Evolutionary conservation across 1,140 invertebrate genomes (phyloP).

Genomic region (Hylyphantes graminicola): DNA sequence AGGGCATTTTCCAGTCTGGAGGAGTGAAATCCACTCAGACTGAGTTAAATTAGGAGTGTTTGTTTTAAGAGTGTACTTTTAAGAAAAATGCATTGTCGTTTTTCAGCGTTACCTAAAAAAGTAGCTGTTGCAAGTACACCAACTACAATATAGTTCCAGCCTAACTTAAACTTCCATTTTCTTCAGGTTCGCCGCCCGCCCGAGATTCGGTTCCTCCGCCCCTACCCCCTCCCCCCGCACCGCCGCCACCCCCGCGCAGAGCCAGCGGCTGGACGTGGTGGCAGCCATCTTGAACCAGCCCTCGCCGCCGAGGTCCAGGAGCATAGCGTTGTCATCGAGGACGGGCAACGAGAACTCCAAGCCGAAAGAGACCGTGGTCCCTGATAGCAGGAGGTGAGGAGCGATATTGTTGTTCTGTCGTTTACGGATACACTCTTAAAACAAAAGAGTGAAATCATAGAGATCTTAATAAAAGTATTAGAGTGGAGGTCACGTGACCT

Average conservation of each 20-base stretch:
- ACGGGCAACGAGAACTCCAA: background rate
- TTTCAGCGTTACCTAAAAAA: too few relatives aligned
- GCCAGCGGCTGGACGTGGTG: constrained; percentile 30
- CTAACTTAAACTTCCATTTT: too few relatives aligned
- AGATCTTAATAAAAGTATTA: too few relatives aligned
- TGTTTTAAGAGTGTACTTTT: too few relatives aligned
- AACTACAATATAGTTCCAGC: background rate
- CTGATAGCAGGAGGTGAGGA: background rate
- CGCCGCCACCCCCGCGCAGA: constrained; percentile 37
- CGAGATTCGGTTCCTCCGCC: constrained; percentile 25
- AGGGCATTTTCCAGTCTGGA: too few relatives aligned
- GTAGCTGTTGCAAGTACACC: background rate
- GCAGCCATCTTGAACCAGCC: constrained; percentile 45
- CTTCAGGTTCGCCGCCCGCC: constrained; percentile 17
- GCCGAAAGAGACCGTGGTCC: background rate
- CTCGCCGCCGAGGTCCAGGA: background rate
- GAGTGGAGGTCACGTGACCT: too few relatives aligned
- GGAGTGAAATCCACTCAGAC: too few relatives aligned
- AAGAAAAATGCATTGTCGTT: too few relatives aligned
- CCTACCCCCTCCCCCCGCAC: background rate
- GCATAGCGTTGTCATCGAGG: background rate
- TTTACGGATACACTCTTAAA: too few relatives aligned
- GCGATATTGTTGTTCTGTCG: background rate
- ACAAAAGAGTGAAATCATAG: too few relatives aligned
- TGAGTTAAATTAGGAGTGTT: too few relatives aligned